Evolutionary conservation across 1,140 invertebrate genomes (phyloP).

Genomic region (Eriocheir sinensis): DNA sequence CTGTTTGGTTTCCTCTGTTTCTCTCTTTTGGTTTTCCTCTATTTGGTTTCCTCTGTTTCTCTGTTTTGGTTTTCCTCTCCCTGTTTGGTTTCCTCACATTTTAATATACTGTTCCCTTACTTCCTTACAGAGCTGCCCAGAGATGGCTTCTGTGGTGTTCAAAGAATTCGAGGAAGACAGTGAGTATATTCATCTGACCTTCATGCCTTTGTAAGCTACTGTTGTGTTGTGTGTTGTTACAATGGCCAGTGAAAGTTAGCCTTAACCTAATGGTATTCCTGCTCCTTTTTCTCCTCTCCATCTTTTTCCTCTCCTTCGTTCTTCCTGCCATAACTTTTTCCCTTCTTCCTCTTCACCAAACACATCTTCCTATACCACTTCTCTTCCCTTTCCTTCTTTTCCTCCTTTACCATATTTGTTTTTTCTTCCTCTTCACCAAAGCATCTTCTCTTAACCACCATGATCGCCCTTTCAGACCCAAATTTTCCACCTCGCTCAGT

Average conservation of each 20-base stretch:
- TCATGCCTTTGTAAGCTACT: neutral
- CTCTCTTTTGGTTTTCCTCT: too few relatives aligned
- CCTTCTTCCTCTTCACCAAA: neutral
- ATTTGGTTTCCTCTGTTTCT: too few relatives aligned
- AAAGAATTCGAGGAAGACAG: constrained; percentile 56
- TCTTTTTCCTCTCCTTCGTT: too few relatives aligned
- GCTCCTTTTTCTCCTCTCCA: neutral
- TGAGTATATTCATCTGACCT: neutral
- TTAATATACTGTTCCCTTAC: too few relatives aligned
- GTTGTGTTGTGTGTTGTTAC: neutral
- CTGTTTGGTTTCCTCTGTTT: too few relatives aligned
- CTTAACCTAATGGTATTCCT: neutral
- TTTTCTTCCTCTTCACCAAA: neutral
- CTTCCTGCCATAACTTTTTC: neutral
- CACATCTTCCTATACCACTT: neutral
- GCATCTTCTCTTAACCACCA: neutral
- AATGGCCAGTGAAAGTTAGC: neutral
- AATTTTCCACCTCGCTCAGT: neutral
- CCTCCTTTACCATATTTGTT: neutral
- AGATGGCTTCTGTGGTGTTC: constrained; percentile 43
- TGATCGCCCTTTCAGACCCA: neutral
- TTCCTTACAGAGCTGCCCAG: neutral
- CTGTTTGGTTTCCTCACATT: too few relatives aligned
- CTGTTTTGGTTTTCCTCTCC: too few relatives aligned
- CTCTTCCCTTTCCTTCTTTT: neutral